Conservation (phyloP, 2,113 vertebrate genomes). For the Tachysurus vachellii region DNA sequence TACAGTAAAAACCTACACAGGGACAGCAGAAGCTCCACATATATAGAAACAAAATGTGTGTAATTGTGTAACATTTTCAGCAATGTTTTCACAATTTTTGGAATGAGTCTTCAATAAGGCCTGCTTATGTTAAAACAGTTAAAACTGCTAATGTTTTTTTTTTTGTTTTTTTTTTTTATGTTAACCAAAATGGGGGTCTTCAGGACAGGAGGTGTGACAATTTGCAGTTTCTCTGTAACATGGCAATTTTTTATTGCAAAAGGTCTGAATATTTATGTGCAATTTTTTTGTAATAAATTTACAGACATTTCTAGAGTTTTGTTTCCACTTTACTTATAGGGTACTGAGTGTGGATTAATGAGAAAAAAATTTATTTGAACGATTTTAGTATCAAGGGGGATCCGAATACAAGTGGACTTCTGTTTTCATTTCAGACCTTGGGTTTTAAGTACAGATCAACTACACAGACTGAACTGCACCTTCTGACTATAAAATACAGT, state of each 20-base stretch:
- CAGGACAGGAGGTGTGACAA: background rate
- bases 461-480: background rate
- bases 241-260: background rate
- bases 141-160: background rate
- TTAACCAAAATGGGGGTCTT: no score
- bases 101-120: background rate
- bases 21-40: background rate
- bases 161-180: no score
- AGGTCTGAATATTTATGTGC: no score
- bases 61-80: background rate
- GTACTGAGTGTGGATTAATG: no score
- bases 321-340: no score
- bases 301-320: no score
- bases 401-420: background rate
- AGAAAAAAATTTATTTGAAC: no score
- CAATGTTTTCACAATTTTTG: background rate
- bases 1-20: background rate
- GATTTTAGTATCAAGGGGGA: no score
- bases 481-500: background rate
- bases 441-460: background rate
- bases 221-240: background rate
- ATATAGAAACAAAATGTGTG: background rate
- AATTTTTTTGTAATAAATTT: no score
- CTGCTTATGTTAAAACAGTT: background rate
- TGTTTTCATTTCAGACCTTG: background rate